Evolutionary conservation across 1,140 invertebrate species (phyloP).

Genomic region (Drosophila jambulina): DNA sequence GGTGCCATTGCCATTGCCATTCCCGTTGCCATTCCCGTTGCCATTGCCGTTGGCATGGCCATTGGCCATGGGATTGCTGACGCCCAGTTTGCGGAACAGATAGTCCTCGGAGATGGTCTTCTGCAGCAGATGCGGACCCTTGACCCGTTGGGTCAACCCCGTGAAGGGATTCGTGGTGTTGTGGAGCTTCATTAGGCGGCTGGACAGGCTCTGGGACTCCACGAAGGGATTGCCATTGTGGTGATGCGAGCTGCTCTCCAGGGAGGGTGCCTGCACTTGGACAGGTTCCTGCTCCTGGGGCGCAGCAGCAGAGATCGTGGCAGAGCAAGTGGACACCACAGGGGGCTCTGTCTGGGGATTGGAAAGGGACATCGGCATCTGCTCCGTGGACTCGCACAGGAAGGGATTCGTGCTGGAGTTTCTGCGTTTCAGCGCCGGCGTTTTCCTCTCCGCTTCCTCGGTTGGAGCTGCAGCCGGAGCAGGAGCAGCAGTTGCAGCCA

Average conservation of each 20-base stretch:
- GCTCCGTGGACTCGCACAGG: constrained; percentile 72
- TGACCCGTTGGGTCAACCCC: constrained; percentile 67
- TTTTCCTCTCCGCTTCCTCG: constrained; percentile 1
- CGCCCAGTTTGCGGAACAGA: constrained; percentile 72
- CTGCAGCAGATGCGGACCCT: constrained; percentile 79
- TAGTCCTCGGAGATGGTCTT: constrained; percentile 85
- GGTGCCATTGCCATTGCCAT: constrained; percentile 57
- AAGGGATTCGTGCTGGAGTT: constrained; percentile 83
- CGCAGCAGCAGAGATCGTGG: background rate
- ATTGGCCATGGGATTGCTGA: constrained; percentile 18
- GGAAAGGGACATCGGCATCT: background rate
- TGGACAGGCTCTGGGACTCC: constrained; percentile 50
- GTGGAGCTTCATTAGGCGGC: constrained; percentile 56
- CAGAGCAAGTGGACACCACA: background rate
- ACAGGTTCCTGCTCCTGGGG: background rate
- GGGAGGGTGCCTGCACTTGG: background rate
- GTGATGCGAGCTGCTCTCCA: background rate
- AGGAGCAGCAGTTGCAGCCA: background rate
- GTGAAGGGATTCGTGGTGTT: constrained; percentile 76
- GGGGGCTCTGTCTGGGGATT: background rate
- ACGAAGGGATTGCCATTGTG: constrained; percentile 71
- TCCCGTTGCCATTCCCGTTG: constrained; percentile 17
- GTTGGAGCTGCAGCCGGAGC: background rate
- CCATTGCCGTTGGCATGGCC: constrained; percentile 19
- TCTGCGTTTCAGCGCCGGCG: constrained; percentile 59